Conservation (phyloP, 2,113 vertebrate species). For the Xiphophorus maculatus region DNA sequence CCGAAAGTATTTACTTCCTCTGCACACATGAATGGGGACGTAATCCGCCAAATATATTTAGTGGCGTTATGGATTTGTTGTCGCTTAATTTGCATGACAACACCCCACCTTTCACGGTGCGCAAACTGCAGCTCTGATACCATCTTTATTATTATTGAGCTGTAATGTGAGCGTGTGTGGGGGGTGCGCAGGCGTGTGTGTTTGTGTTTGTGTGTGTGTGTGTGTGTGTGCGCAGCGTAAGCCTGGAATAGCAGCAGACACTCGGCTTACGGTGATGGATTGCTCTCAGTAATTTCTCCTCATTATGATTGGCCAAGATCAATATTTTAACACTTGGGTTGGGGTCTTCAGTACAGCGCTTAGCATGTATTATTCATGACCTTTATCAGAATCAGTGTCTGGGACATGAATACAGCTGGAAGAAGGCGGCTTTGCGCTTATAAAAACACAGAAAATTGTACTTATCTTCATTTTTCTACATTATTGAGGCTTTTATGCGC, state of each 20-base stretch:
- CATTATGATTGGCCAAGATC: conserved; percentile 84
- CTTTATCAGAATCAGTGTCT: conserved; percentile 62
- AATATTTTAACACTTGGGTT: conserved; percentile 83
- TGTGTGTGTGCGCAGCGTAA: conserved; percentile 67
- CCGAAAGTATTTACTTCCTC: conserved; percentile 63
- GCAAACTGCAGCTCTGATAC: conserved; percentile 67
- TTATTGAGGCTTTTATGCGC: not conserved
- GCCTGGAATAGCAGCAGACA: conserved; percentile 61
- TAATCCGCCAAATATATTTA: conserved; percentile 78
- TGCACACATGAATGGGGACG: conserved; percentile 63
- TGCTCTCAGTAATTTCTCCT: conserved; percentile 81
- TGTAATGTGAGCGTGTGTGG: conserved; percentile 45
- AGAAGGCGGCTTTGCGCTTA: conserved; percentile 53
- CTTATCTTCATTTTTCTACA: not conserved
- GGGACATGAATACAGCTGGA: conserved; percentile 63
- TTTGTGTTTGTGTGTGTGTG: too few species aligned
- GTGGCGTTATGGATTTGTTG: conserved; percentile 77
- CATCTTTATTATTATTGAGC: conserved; percentile 79
- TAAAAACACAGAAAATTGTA: not conserved
- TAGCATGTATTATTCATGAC: conserved; percentile 83
- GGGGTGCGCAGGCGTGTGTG: too few species aligned
- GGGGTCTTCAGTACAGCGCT: conserved; percentile 76
- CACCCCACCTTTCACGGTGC: conserved; percentile 68
- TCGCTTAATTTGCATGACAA: conserved; percentile 81
- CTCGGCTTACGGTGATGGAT: conserved; percentile 77